Evolutionary conservation across 1,140 invertebrate species (phyloP), one percentile per base, ranked within the genome.

Genomic region (Sycophila sp.): DNA sequence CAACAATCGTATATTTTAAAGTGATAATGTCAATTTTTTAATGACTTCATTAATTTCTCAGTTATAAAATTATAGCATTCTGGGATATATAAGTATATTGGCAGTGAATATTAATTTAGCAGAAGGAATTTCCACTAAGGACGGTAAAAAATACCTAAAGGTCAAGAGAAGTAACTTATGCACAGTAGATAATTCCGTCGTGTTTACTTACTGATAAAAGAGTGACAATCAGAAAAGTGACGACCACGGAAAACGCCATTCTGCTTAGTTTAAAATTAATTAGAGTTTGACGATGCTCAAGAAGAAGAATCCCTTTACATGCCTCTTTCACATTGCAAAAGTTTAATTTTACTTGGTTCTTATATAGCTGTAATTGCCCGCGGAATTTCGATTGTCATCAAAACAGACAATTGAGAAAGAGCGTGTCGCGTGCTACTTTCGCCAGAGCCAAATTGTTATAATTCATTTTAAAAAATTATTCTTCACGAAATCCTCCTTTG

Each of bases 161-260:
- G 47, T 65, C 49, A 65, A 51, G 47, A 36, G 47, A 51, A 53
- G 38, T 38, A 59, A 59, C 24, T 2, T 63, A 45, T 19, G 15
- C 17, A 17, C 5, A 22, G 19, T 11, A 13, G 32, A 51, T 40
- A 40, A 59, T 17, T 60, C 5, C 11, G 15, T 13, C 36, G 4
- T 60, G 47, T 60, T 72, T 66, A 72, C 70, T 72, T 72, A 72
- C 70, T 55, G 64, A 67, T 63, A 72, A 15, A n/a, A 72, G 30
- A 34, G 7, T 26, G 34, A 55, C 28, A 51, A 62, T 47, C 7
- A 56, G 55, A 55, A 42, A 45, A 42, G 22, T 26, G n/a, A 47
- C 4, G 32, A 45, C 40, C 19, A 67, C 40, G 38, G 38, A 67
- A 62, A 62, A 47, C 42, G 13, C 19, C 70, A 67, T 71, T 28